These are phyloP conservation scores for Epirrhoe alternata DNA, from an alignment of 2,888 invertebrate genomes.

Conservation along the genomic window DNA sequence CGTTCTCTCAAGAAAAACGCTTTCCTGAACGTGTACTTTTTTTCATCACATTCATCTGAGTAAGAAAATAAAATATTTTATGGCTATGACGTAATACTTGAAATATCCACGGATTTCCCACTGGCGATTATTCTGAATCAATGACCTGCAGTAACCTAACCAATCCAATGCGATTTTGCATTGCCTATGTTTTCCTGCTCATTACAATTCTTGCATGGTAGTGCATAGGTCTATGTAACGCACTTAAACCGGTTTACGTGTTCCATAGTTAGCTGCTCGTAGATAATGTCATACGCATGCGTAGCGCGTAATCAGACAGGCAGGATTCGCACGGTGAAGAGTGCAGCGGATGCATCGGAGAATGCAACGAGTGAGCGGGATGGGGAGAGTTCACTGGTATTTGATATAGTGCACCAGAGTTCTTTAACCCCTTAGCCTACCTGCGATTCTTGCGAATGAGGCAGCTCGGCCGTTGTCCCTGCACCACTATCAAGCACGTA, in stretches of 20 bases:
- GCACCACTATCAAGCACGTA: conserved; percentile 78
- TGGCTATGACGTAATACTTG: conserved; percentile 11
- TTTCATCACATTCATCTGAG: not conserved
- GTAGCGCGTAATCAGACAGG: conserved; percentile 80
- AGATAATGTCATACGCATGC: conserved; percentile 81
- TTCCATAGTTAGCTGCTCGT: conserved; percentile 64
- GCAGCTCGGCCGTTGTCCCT: conserved; percentile 84
- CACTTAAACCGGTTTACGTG: conserved; percentile 63
- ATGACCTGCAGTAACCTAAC: conserved; percentile 45
- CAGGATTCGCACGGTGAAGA: conserved; percentile 81
- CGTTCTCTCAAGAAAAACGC: conserved; percentile 4
- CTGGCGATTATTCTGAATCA: conserved; percentile 28
- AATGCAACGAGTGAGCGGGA: conserved; percentile 75
- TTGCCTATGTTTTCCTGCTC: conserved; percentile 47
- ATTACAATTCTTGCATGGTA: conserved; percentile 46
- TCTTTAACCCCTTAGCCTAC: conserved; percentile 86
- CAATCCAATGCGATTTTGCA: conserved; percentile 44
- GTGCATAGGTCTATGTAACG: conserved; percentile 51
- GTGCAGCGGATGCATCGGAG: conserved; percentile 70
- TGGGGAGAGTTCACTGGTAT: conserved; percentile 82
- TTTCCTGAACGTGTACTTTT: not conserved
- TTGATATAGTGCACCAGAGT: conserved; percentile 84
- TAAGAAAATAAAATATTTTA: not conserved
- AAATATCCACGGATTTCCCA: conserved; percentile 38
- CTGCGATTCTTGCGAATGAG: conserved; percentile 84